These are phyloP conservation scores for Microdon myrmicae DNA, from an alignment of 2,888 invertebrate species.

Conservation along the genomic window DNA sequence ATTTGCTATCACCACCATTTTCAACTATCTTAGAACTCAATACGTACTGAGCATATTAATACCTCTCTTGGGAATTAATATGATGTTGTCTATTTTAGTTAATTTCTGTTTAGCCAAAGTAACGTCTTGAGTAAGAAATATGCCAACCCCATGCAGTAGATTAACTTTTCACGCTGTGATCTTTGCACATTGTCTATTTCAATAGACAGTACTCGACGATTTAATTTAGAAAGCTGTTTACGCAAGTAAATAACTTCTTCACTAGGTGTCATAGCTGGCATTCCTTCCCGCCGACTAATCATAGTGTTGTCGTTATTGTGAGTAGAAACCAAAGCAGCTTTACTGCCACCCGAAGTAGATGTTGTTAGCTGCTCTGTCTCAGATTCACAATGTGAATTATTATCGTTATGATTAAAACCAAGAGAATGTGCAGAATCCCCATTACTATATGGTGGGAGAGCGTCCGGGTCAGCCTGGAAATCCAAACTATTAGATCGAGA, in stretches of 20 bases:
- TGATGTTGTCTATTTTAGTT: conserved; percentile 51
- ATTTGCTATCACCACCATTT: conserved; percentile 30
- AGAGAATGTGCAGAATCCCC: conserved; percentile 57
- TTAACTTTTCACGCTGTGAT: conserved; percentile 86
- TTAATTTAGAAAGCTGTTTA: conserved; percentile 86
- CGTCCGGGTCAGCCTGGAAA: conserved; percentile 55
- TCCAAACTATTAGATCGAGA: conserved; percentile 57
- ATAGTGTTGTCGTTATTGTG: conserved; percentile 59
- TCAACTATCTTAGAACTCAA: conserved; percentile 1
- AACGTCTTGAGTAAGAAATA: conserved; percentile 88
- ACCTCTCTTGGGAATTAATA: conserved; percentile 52
- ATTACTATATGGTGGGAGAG: conserved; percentile 60
- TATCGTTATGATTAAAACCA: conserved; percentile 61
- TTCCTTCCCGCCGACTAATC: conserved; percentile 71
- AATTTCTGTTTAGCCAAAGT: conserved; percentile 79
- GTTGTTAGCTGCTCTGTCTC: conserved; percentile 60
- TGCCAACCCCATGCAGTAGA: conserved; percentile 85
- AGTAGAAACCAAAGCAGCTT: conserved; percentile 58
- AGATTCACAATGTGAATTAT: conserved; percentile 61
- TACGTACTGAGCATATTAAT: conserved; percentile 36
- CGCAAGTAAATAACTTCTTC: conserved; percentile 87
- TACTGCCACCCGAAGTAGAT: conserved; percentile 56
- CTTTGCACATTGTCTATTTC: conserved; percentile 87
- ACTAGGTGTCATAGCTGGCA: conserved; percentile 78
- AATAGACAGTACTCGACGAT: conserved; percentile 85